Base-by-base conservation (phyloP, 2,797 vertebrate genomes). In the Tadarida brasiliensis region DNA sequence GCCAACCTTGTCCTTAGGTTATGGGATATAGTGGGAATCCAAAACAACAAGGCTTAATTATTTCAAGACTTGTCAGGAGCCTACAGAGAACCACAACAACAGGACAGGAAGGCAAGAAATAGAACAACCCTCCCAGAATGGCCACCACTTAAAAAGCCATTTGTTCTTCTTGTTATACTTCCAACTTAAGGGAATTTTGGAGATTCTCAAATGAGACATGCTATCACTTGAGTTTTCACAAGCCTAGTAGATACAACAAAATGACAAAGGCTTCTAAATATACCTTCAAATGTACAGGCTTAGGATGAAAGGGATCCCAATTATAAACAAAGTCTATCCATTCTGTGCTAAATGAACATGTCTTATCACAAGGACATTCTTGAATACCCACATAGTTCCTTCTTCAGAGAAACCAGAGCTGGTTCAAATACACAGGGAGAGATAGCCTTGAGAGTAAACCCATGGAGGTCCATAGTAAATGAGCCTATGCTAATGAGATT, bases 201-300 rank as follows among this genome's bases (percentile, higher is more conserved):
- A 20, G 20, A 87, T 54, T 94, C 70, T 94, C 61, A 94, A 77
- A 65, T 70, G 35, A 86, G 87, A 87, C 35, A 78, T 65, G 49
- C 80, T 28, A 85, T 92, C 16, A 35, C 28, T 17, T n/a, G 83
- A 78, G 56, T 94, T 96, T 91, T 73, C 28, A 49, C 19, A 90
- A 88, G 30, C 33, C 33, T 28, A 77, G 15, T 73, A n/a, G 65
- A 63, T 80, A 73, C 7, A 76, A 68, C 17, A 71, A 91, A 96
- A 33, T 24, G 10, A 12, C 22, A 87, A 93, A 95, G n/a, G 20
- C 30, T 85, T 96, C 80, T 35, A 65, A 91, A 94, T 65, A 91
- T 14, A 28, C 44, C 26, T 93, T 63, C 80, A 74, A 61, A 77
- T 24, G 28, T 59, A 24, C 3, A 82, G 35, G 51, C 24, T 47